Conservation (phyloP, 2,113 vertebrate species). For the Strix uralensis region DNA sequence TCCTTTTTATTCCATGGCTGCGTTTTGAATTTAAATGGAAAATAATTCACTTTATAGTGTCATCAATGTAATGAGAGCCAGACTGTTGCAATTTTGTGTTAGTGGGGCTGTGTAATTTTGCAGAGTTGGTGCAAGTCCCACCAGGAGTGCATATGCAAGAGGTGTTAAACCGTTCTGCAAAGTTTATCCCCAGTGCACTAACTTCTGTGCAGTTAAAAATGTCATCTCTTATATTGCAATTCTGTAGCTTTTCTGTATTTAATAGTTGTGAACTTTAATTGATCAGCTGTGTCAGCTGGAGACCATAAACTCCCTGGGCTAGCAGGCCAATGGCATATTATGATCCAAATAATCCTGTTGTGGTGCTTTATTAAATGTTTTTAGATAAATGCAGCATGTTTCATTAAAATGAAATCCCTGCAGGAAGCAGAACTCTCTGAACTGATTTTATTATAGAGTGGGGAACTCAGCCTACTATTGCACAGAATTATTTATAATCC, state of each 20-base stretch:
- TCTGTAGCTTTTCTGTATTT: neutral
- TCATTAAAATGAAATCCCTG: slow-evolving; percentile 11
- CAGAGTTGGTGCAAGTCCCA: fast-evolving
- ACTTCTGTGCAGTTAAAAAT: neutral
- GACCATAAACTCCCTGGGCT: neutral
- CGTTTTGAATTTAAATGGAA: neutral
- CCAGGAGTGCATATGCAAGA: neutral
- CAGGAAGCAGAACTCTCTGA: slow-evolving; percentile 10
- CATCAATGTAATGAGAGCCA: neutral
- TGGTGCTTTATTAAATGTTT: slow-evolving; percentile 28
- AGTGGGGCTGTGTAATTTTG: neutral
- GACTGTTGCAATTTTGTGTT: fast-evolving
- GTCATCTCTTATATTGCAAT: neutral
- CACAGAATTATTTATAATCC: neutral
- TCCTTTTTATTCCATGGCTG: neutral
- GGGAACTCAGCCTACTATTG: neutral
- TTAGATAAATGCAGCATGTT: neutral
- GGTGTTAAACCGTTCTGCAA: neutral
- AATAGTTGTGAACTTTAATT: neutral
- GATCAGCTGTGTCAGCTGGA: neutral
- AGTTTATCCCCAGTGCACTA: neutral
- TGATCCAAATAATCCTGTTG: slow-evolving; percentile 19
- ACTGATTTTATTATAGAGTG: neutral
- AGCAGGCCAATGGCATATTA: neutral
- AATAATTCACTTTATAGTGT: neutral